A percentile compares a stretch with the other conserved stretches of the same genome.
phyloP scores from a whole-genome alignment of 2,113 vertebrate genomes.

The Lathamus discolor region DNA sequence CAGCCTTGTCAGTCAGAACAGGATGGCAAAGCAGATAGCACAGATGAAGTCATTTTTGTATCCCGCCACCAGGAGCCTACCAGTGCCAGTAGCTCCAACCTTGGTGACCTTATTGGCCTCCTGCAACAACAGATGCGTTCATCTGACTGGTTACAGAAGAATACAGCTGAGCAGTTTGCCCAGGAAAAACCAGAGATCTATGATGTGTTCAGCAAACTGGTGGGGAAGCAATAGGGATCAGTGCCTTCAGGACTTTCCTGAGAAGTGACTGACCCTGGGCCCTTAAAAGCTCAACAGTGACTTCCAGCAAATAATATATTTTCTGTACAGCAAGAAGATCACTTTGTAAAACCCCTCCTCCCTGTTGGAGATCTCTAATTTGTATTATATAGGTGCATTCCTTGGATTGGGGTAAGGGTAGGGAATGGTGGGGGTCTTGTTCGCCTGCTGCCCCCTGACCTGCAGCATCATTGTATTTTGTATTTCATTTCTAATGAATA shows the following conservation, averaged over 20 bases:
- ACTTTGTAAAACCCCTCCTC: slow-evolving; percentile 30
- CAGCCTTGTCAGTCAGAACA: slow-evolving; percentile 46
- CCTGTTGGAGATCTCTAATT: neutral
- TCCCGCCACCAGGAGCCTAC: slow-evolving; percentile 67
- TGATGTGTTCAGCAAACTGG: slow-evolving; percentile 82
- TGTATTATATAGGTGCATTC: slow-evolving; percentile 29
- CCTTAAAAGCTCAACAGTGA: neutral
- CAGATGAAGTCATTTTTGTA: slow-evolving; percentile 72
- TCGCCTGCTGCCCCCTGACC: neutral
- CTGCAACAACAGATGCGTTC: slow-evolving; percentile 81
- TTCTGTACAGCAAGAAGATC: slow-evolving; percentile 47
- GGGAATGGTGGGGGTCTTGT: neutral
- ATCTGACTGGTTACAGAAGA: slow-evolving; percentile 84
- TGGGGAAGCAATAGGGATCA: slow-evolving; percentile 73
- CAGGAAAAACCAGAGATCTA: slow-evolving; percentile 85
- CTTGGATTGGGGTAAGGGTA: neutral
- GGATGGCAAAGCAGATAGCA: slow-evolving; percentile 64
- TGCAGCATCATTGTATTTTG: slow-evolving; percentile 26
- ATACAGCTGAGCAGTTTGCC: slow-evolving; percentile 79
- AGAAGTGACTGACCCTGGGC: neutral
- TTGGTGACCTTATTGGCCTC: slow-evolving; percentile 79
- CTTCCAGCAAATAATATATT: slow-evolving; percentile 45
- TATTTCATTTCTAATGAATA: slow-evolving; percentile 66
- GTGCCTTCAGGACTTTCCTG: neutral
- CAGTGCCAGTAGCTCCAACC: slow-evolving; percentile 47